phyloP scores from a whole-genome alignment of 2,113 vertebrate species.

The Eudyptes chrysolophus region DNA sequence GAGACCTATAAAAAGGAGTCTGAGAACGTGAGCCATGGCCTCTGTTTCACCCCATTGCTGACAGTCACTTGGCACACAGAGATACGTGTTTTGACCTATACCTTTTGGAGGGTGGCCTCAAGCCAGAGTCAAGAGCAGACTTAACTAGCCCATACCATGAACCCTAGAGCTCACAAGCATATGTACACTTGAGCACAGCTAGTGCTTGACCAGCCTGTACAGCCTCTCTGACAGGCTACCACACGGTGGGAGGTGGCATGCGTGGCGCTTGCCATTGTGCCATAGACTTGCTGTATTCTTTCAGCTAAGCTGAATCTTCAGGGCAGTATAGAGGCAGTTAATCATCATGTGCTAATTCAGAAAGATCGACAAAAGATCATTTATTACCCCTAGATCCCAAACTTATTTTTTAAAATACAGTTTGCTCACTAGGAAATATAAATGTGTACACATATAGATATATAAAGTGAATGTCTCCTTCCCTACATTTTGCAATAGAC shows the following conservation, averaged over 20 bases:
- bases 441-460: background rate
- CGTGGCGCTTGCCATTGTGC: accelerated
- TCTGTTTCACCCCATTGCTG: background rate
- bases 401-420: background rate
- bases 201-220: background rate
- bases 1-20: background rate
- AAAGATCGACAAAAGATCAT: background rate
- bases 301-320: background rate
- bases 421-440: background rate
- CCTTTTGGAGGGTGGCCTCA: background rate
- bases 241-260: accelerated
- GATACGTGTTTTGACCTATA: background rate
- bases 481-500: background rate
- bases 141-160: background rate
- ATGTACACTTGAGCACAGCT: background rate
- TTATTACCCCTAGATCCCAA: background rate
- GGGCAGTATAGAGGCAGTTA: background rate
- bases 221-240: background rate
- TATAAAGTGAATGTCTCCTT: background rate
- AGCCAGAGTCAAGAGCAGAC: background rate
- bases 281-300: background rate
- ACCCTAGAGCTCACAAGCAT: background rate
- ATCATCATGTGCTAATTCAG: background rate
- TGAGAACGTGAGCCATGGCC: background rate
- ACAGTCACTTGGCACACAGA: background rate